phyloP scores from a whole-genome alignment of 2,888 invertebrate species.

The Drosophila histrio region DNA sequence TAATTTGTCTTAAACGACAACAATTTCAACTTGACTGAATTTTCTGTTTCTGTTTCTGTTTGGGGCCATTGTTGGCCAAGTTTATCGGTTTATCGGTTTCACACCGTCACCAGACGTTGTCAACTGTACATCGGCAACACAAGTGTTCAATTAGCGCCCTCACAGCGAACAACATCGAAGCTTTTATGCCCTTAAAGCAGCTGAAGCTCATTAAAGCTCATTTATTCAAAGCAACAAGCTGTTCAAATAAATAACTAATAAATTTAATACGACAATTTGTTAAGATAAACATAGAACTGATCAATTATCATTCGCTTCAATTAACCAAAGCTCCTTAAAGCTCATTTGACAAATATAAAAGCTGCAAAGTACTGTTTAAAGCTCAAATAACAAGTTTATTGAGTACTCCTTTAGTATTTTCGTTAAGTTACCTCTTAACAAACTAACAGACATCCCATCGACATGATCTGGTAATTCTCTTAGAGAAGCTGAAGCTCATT shows the following conservation, averaged over 20 bases:
- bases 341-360: background rate
- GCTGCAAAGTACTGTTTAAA: too few species aligned
- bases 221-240: background rate
- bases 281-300: background rate
- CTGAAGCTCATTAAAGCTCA: slow-evolving; percentile 4
- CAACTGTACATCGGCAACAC: slow-evolving; percentile 51
- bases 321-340: background rate
- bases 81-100: slow-evolving; percentile 1
- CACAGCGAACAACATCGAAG: background rate
- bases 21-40: slow-evolving; percentile 19
- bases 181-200: slow-evolving; percentile 4
- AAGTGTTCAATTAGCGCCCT: slow-evolving; percentile 42
- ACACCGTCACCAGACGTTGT: slow-evolving; percentile 31
- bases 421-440: too few species aligned
- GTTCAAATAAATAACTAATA: too few species aligned
- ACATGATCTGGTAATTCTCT: too few species aligned
- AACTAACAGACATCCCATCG: too few species aligned
- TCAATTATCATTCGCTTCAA: too few species aligned
- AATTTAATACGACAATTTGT: too few species aligned
- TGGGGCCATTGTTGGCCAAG: slow-evolving; percentile 12
- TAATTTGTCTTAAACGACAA: slow-evolving; percentile 59
- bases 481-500: background rate
- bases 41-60: background rate
- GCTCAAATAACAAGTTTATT: too few species aligned
- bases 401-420: too few species aligned